phyloP scores from a whole-genome alignment of 1,140 invertebrate species.

The Heterodera carotae region DNA sequence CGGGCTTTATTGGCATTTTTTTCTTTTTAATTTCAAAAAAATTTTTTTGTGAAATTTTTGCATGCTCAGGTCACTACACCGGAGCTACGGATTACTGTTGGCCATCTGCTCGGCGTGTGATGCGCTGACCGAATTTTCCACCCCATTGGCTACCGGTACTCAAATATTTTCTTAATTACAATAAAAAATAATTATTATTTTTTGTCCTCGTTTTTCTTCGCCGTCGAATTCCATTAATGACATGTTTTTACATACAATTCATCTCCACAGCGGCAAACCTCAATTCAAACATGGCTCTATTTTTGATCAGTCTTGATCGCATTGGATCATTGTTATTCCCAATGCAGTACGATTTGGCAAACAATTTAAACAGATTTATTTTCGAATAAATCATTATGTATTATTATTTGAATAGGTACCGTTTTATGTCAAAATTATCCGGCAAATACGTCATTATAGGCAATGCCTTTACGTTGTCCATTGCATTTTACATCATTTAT shows the following conservation, averaged over 20 bases:
- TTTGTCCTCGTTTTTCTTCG: conserved; percentile 1
- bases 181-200: neutral
- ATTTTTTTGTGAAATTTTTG: neutral
- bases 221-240: neutral
- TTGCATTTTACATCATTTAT: neutral
- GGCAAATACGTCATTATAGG: neutral
- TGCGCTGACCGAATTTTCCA: neutral
- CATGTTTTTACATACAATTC: neutral
- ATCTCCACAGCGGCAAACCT: neutral
- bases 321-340: neutral
- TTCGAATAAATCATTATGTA: neutral
- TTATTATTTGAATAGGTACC: neutral
- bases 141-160: neutral
- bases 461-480: neutral
- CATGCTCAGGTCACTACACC: neutral
- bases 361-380: neutral
- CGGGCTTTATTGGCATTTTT: too few relatives aligned
- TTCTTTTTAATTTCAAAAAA: neutral
- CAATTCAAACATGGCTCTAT: neutral
- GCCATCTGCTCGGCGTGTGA: conserved; percentile 3
- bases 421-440: neutral
- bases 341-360: too few relatives aligned
- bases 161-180: too few relatives aligned
- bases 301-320: conserved; percentile 3
- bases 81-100: neutral